phyloP scores from a whole-genome alignment of 1,140 invertebrate species.

The Drosophila nasuta region DNA sequence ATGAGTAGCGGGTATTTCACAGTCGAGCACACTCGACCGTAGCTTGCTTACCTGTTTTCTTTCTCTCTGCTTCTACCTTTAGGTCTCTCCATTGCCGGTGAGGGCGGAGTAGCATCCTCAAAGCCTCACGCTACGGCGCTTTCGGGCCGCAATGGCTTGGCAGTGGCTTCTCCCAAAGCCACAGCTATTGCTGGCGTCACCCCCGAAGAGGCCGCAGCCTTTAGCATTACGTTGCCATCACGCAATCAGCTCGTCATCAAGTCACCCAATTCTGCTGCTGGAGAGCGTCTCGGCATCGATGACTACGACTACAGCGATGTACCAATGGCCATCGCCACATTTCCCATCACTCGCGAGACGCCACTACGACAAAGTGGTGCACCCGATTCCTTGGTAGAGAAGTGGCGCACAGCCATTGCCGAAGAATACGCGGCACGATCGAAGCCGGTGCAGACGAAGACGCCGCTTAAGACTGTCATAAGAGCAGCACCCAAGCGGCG shows the following conservation, averaged over 20 bases:
- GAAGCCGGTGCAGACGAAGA: slow-evolving; percentile 28
- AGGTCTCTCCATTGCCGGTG: slow-evolving; percentile 87
- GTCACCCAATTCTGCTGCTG: slow-evolving; percentile 62
- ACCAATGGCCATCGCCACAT: slow-evolving; percentile 42
- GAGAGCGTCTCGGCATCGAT: slow-evolving; percentile 55
- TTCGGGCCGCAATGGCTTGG: slow-evolving; percentile 88
- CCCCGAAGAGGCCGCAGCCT: slow-evolving; percentile 85
- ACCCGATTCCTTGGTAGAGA: slow-evolving; percentile 53
- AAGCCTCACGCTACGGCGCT: slow-evolving; percentile 89
- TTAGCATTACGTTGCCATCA: slow-evolving; percentile 76
- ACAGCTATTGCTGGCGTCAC: slow-evolving; percentile 90
- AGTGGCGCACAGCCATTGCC: slow-evolving; percentile 76
- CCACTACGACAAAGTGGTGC: slow-evolving; percentile 44
- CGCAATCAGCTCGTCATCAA: slow-evolving; percentile 80
- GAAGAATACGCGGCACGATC: slow-evolving; percentile 74
- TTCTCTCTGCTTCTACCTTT: too few relatives aligned
- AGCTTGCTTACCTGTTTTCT: not conserved
- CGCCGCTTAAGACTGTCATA: slow-evolving; percentile 39
- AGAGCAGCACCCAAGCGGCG: slow-evolving; percentile 67
- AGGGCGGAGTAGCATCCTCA: slow-evolving; percentile 88
- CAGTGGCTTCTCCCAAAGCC: slow-evolving; percentile 88
- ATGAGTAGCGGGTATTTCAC: too few relatives aligned
- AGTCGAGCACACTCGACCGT: too few relatives aligned
- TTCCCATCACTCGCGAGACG: slow-evolving; percentile 53
- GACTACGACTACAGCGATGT: slow-evolving; percentile 75